These are phyloP conservation scores for Acanthosepion esculentum DNA, from an alignment of 2,888 invertebrate genomes.

Conservation along the genomic window DNA sequence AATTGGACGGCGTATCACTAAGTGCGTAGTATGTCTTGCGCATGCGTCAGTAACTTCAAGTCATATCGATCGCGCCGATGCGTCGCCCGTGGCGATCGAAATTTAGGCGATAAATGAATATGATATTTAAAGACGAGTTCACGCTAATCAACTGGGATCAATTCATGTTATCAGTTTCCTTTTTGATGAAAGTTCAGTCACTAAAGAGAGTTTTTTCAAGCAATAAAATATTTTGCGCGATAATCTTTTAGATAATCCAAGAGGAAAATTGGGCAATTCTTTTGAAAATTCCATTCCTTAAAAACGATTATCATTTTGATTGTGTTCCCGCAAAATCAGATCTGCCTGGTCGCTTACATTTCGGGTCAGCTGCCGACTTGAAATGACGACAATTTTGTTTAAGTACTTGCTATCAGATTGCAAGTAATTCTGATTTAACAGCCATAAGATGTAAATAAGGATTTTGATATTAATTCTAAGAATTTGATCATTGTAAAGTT, in stretches of 20 bases:
- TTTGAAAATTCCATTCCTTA: neutral
- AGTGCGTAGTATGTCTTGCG: no score
- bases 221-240: neutral
- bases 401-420: no score
- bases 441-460: no score
- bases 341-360: neutral
- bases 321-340: neutral
- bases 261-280: neutral
- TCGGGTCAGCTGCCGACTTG: no score
- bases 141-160: neutral
- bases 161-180: neutral
- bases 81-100: neutral
- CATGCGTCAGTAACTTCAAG: neutral
- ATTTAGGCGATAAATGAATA: neutral
- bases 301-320: neutral
- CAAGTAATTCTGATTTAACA: no score
- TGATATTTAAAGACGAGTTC: neutral
- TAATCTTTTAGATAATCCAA: neutral
- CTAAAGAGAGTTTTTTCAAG: neutral
- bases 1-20: no score
- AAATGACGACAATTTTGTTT: no score
- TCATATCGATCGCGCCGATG: neutral
- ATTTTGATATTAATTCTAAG: no score
- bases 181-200: neutral
- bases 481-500: no score